Evolutionary conservation across 2,888 invertebrate species (phyloP).

Genomic region (Nymphalis polychloros): DNA sequence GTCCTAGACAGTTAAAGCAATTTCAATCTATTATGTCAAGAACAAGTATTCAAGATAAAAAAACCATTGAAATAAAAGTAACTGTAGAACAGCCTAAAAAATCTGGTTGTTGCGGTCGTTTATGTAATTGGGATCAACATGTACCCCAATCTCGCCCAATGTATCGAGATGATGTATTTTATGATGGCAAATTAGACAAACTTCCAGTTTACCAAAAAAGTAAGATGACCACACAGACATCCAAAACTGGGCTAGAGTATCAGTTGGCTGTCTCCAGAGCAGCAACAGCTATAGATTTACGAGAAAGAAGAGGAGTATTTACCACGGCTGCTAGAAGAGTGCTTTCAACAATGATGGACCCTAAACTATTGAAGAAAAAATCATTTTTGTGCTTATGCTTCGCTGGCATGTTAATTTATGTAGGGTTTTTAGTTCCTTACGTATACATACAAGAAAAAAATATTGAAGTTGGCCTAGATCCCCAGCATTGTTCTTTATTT

Average conservation of each 20-base stretch:
- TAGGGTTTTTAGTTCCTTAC: slow-evolving; percentile 68
- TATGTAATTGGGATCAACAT: slow-evolving; percentile 68
- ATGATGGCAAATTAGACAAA: slow-evolving; percentile 61
- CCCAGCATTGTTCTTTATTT: slow-evolving; percentile 57
- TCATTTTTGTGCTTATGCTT: slow-evolving; percentile 60
- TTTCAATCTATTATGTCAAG: slow-evolving; percentile 64
- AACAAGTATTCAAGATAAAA: slow-evolving; percentile 52
- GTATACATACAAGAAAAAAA: slow-evolving; percentile 65
- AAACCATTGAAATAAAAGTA: slow-evolving; percentile 49
- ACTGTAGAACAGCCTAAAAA: slow-evolving; percentile 48
- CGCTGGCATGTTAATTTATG: slow-evolving; percentile 58
- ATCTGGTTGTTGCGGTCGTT: slow-evolving; percentile 55
- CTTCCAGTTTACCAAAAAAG: slow-evolving; percentile 69
- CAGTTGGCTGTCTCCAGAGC: slow-evolving; percentile 73
- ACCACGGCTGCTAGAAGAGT: slow-evolving; percentile 69
- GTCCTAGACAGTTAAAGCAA: slow-evolving; percentile 62
- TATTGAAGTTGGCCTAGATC: slow-evolving; percentile 53
- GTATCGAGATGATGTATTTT: slow-evolving; percentile 76
- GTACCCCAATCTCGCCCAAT: slow-evolving; percentile 65
- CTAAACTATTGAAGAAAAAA: slow-evolving; percentile 55
- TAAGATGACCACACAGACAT: slow-evolving; percentile 51
- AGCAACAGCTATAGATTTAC: slow-evolving; percentile 63
- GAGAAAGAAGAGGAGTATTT: slow-evolving; percentile 63
- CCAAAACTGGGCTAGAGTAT: slow-evolving; percentile 70
- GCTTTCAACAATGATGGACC: slow-evolving; percentile 74